Evolutionary conservation across 2,113 vertebrate species (phyloP).

Genomic region (Malurus cyaneus): DNA sequence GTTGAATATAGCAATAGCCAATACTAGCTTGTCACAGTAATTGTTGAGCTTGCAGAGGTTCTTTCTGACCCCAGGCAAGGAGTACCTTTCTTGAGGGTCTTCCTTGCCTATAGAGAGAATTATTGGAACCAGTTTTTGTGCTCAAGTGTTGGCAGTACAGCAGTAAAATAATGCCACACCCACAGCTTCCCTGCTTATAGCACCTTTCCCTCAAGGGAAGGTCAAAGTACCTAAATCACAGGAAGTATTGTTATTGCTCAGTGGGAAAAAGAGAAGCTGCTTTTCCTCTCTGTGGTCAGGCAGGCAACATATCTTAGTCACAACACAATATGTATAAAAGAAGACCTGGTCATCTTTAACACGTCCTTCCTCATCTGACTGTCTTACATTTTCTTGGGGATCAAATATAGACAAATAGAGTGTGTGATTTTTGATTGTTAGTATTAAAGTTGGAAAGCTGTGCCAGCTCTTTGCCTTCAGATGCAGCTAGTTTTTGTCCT

Average conservation of each 20-base stretch:
- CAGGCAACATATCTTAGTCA: neutral
- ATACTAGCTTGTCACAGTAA: neutral
- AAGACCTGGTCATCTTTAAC: neutral
- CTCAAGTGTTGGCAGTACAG: neutral
- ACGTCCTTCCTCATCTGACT: neutral
- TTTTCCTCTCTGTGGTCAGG: neutral
- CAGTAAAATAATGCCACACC: neutral
- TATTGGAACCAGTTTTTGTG: neutral
- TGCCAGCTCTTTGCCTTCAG: neutral
- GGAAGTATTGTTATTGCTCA: neutral
- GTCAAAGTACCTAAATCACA: neutral
- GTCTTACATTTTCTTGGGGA: neutral
- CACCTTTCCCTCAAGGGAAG: neutral
- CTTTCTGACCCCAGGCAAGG: neutral
- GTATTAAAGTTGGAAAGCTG: neutral
- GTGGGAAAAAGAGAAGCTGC: neutral
- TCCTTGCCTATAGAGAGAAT: neutral
- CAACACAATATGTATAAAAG: neutral
- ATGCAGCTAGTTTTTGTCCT: neutral
- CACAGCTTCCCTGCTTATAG: neutral
- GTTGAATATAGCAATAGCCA: neutral
- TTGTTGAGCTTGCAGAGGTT: neutral
- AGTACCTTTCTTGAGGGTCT: neutral
- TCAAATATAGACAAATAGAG: neutral
- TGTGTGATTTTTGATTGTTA: neutral